Conservation (phyloP, 2,797 vertebrate species). For the Bovichtus variegatus region DNA sequence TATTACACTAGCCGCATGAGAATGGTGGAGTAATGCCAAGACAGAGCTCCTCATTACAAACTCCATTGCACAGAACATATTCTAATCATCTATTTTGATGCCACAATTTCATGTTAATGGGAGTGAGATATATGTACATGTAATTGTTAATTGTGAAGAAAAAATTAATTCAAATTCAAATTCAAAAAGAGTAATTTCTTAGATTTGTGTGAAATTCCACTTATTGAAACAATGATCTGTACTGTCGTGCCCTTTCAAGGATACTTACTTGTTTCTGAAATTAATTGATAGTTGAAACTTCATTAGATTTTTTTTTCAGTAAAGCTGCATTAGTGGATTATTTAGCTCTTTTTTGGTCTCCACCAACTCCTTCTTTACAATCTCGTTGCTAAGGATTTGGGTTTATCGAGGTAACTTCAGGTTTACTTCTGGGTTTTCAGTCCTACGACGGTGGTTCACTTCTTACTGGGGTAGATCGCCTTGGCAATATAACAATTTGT, state of each 20-base stretch:
- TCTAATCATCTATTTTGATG: not conserved
- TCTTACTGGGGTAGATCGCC: too few species aligned
- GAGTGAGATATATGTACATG: not conserved
- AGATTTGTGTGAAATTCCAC: not conserved
- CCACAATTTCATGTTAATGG: not conserved
- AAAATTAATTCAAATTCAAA: too few species aligned
- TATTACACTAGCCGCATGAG: constrained; percentile 58
- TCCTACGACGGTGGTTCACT: too few species aligned
- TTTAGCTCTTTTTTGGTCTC: not conserved
- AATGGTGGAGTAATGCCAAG: constrained; percentile 43
- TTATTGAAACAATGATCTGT: not conserved
- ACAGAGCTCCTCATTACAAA: not conserved
- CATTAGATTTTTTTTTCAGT: not conserved
- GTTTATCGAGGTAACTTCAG: too few species aligned
- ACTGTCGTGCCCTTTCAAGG: not conserved
- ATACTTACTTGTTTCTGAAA: not conserved
- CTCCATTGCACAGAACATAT: constrained; percentile 12
- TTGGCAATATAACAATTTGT: too few species aligned
- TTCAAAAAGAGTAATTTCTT: too few species aligned
- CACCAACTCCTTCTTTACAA: not conserved
- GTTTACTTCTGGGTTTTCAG: too few species aligned
- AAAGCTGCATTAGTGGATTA: not conserved
- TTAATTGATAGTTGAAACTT: not conserved
- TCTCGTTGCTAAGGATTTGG: not conserved
- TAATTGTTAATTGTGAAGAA: not conserved